phyloP scores from a whole-genome alignment of 1,140 invertebrate genomes.

The Drosophila busckii region DNA sequence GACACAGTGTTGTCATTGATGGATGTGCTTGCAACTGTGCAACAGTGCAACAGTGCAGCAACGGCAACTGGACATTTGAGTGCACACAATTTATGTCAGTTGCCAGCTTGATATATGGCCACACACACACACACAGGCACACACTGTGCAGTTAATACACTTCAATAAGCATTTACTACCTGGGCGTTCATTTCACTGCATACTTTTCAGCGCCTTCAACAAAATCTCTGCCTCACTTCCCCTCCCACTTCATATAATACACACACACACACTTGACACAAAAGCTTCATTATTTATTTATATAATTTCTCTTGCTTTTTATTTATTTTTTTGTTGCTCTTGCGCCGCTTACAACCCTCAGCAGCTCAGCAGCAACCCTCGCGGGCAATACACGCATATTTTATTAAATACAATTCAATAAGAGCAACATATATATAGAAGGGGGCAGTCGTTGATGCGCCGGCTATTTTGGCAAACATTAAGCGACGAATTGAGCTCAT shows the following conservation, averaged over 20 bases:
- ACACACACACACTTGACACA: slow-evolving; percentile 70
- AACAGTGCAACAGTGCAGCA: slow-evolving; percentile 2
- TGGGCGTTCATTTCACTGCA: too few species aligned
- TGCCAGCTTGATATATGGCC: slow-evolving; percentile 60
- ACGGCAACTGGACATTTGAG: slow-evolving; percentile 40
- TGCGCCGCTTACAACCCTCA: slow-evolving; percentile 17
- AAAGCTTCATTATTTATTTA: slow-evolving; percentile 71
- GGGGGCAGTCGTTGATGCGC: slow-evolving; percentile 29
- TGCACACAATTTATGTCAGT: slow-evolving; percentile 69
- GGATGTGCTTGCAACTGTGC: slow-evolving; percentile 42
- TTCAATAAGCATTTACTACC: too few species aligned
- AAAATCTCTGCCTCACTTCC: too few species aligned
- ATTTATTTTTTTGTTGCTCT: slow-evolving; percentile 1
- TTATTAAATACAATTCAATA: slow-evolving; percentile 76
- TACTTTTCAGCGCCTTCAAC: too few species aligned
- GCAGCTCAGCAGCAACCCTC: slow-evolving; percentile 39
- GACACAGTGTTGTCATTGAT: slow-evolving; percentile 66
- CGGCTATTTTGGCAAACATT: slow-evolving; percentile 60
- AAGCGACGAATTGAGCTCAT: slow-evolving; percentile 28
- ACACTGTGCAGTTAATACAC: slow-evolving; percentile 54
- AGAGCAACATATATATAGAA: slow-evolving; percentile 13
- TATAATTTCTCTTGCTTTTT: slow-evolving; percentile 25
- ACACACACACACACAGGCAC: too few species aligned
- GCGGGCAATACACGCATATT: slow-evolving; percentile 43
- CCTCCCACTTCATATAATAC: too few species aligned